phyloP scores from a whole-genome alignment of 2,888 invertebrate genomes.

The Cheilosia variabilis region DNA sequence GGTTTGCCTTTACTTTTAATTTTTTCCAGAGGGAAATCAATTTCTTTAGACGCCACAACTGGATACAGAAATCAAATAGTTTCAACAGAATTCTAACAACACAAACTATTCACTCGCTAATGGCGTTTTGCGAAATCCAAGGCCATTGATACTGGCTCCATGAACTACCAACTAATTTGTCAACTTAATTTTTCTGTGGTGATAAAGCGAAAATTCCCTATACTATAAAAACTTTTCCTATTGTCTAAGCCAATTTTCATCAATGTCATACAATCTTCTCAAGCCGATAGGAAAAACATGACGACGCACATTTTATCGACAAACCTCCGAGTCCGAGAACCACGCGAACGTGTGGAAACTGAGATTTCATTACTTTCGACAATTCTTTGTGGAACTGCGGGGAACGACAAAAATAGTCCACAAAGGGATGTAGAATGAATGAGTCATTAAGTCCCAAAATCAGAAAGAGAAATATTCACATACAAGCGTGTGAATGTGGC shows the following conservation, averaged over 20 bases:
- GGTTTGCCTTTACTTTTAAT: too few relatives aligned
- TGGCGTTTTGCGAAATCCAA: conserved; percentile 1
- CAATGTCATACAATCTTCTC: conserved; percentile 36
- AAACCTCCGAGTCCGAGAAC: conserved; percentile 2
- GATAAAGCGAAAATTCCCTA: conserved; percentile 31
- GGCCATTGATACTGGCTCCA: not conserved
- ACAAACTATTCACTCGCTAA: conserved; percentile 5
- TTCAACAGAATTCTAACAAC: not conserved
- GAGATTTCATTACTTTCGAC: conserved; percentile 50
- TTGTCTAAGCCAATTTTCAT: conserved; percentile 57
- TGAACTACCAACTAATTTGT: conserved; percentile 22
- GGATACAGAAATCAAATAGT: too few relatives aligned
- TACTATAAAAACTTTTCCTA: conserved; percentile 45
- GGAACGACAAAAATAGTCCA: conserved; percentile 26
- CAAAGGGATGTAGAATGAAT: conserved; percentile 61
- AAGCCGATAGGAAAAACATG: conserved; percentile 38
- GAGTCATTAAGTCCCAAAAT: conserved; percentile 53
- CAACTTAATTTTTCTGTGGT: conserved; percentile 33
- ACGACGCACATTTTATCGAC: conserved; percentile 37
- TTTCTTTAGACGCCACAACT: not conserved
- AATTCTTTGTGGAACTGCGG: conserved; percentile 15
- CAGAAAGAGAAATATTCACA: conserved; percentile 38
- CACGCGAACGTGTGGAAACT: conserved; percentile 27
- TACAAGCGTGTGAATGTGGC: conserved; percentile 11
- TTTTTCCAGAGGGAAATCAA: too few relatives aligned